Base-by-base conservation (phyloP, 2,797 vertebrate species). In the Hoplostethus mediterraneus region DNA sequence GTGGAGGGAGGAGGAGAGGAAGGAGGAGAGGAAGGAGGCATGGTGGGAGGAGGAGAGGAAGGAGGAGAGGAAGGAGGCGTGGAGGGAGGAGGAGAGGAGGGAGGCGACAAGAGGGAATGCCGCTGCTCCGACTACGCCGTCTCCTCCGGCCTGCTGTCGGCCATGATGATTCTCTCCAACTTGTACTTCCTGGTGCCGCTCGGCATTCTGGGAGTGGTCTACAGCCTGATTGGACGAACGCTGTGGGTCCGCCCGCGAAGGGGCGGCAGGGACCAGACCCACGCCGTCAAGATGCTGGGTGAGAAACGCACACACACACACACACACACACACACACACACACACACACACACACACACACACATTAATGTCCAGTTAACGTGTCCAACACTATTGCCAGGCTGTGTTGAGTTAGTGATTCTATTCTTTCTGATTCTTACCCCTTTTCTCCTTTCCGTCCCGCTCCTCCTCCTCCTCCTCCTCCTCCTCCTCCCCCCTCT, bases 101-200 rank as follows among this genome's bases (percentile, higher is more conserved):
- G 21, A 51, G 49, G 49, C 1, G 3, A 92, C 67, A 78, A 6
- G 10, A 82, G 81, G 4, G 94, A 96, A 84, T 96, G 95, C 59
- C 93, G 90, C 60, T 93, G 84, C 58, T 93, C 93, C 0, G 73
- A 92, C n/a, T 90, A 87, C 3, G 92, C 94, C 0, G 83, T 87
- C 71, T 77, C 86, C 5, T 95, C 93, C 0, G 95, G 95, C 0
- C 93, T 96, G 36, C 52, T 95, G 45, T 81, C 90, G 0, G 90
- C 90, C 72, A 95, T 95, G 95, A 90, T 92, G 77, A 92, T 95
- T 84, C 87, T 96, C 28, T 96, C 94, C 40, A 95, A 95, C 70
- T 58, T 95, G n/a, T 95, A 96, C 84, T 96, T 95, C 88, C 88
- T 96, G 69, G 65, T 95, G 0, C 95, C 95, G 0, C 73, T 95